Percentiles rank a stretch among this genome's conserved stretches.
These are phyloP conservation scores for Ashinkailepas kermadecensis DNA, from an alignment of 2,888 invertebrate species.

Conservation along the genomic window DNA sequence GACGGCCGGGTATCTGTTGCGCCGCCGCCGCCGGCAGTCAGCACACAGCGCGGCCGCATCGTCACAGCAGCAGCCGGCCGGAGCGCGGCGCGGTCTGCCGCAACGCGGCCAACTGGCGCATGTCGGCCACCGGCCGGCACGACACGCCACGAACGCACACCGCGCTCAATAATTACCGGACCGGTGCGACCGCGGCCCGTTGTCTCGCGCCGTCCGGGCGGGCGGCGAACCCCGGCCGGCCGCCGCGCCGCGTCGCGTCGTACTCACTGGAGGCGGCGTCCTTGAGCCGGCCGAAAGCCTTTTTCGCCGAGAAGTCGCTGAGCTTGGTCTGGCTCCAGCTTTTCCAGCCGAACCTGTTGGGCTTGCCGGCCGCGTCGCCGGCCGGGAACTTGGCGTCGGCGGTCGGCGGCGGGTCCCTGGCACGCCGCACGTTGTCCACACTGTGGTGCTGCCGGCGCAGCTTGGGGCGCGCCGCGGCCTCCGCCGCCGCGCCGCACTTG, in stretches of 20 bases:
- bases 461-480: neutral
- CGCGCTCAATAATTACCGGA: neutral
- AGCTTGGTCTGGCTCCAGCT: slow-evolving; percentile 10
- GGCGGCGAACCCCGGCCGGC: neutral
- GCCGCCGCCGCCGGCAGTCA: too few relatives aligned
- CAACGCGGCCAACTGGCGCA: too few relatives aligned
- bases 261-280: neutral
- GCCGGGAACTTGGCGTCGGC: neutral
- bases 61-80: too few relatives aligned
- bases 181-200: too few relatives aligned
- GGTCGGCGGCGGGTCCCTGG: too few relatives aligned
- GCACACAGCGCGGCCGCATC: too few relatives aligned
- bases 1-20: too few relatives aligned
- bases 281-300: neutral
- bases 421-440: neutral
- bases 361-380: neutral
- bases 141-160: too few relatives aligned
- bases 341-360: slow-evolving; percentile 15
- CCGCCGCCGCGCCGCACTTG: neutral
- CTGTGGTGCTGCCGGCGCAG: slow-evolving; percentile 12
- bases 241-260: neutral
- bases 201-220: neutral
- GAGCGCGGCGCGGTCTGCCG: too few relatives aligned
- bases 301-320: neutral
- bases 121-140: too few relatives aligned